phyloP scores from a whole-genome alignment of 2,797 vertebrate genomes.

The Callimico goeldii region DNA sequence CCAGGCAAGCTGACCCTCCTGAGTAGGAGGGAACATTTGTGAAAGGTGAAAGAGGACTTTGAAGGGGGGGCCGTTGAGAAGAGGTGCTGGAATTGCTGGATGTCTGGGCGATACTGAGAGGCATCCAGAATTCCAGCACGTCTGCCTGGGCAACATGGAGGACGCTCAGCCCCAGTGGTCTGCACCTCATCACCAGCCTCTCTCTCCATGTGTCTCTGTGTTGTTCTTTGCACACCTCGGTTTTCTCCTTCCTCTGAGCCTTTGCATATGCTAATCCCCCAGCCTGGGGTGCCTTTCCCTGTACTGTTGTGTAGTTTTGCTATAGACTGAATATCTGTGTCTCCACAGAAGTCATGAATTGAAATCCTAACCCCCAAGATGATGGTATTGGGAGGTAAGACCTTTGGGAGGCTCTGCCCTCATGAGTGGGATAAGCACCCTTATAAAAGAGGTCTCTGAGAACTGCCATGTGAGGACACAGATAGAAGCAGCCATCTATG shows the following conservation, averaged over 20 bases:
- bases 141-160: too few species aligned
- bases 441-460: not conserved
- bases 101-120: rapidly evolving
- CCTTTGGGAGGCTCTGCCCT: not conserved
- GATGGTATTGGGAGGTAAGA: not conserved
- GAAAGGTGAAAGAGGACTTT: rapidly evolving
- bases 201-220: too few species aligned
- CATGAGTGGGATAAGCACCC: not conserved
- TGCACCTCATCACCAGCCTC: not conserved
- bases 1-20: not conserved
- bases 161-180: not conserved
- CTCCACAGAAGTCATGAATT: not conserved
- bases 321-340: not conserved
- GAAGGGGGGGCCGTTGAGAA: rapidly evolving
- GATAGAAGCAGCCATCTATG: not conserved
- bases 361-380: not conserved
- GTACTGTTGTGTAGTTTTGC: not conserved
- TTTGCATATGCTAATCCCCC: not conserved
- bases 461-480: not conserved
- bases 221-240: not conserved
- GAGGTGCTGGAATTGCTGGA: too few species aligned
- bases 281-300: not conserved
- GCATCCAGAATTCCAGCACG: too few species aligned
- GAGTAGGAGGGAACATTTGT: rapidly evolving
- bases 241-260: not conserved